Evolutionary conservation across 35 echinoderm and acorn worm species (phyloP).

Genomic region (Amphiura filiformis): DNA sequence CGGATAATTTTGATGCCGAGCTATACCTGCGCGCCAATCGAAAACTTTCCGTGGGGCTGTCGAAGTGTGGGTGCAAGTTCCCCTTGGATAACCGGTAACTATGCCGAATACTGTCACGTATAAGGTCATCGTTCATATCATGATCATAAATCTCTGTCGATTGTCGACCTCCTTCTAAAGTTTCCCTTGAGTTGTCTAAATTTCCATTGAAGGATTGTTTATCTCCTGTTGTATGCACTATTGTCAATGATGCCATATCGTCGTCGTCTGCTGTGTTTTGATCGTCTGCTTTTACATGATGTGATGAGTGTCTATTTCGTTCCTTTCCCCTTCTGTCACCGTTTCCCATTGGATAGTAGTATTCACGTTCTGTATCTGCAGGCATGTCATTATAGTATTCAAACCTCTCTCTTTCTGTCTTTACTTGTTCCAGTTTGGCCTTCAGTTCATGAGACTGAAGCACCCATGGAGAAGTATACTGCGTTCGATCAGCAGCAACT

Average conservation of each 20-base stretch:
- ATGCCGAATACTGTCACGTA: background rate
- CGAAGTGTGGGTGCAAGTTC: background rate
- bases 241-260: background rate
- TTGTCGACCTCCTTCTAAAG: background rate
- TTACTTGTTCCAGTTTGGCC: slow-evolving; percentile 17
- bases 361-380: background rate
- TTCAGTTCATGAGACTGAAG: slow-evolving; percentile 17
- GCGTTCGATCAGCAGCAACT: background rate
- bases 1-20: background rate
- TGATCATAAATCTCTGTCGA: background rate
- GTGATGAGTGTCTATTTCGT: background rate
- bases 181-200: background rate
- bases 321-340: background rate
- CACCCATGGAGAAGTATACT: slow-evolving; percentile 11
- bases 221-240: background rate
- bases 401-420: background rate
- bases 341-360: background rate
- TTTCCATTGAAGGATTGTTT: background rate
- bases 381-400: background rate
- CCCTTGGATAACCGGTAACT: background rate
- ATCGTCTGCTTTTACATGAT: background rate
- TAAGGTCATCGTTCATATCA: background rate
- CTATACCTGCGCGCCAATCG: background rate
- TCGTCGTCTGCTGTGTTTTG: slow-evolving; percentile 2
- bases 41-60: background rate